Base-by-base conservation (phyloP, 2,797 vertebrate species). In the Mormyrops attenuatus region DNA sequence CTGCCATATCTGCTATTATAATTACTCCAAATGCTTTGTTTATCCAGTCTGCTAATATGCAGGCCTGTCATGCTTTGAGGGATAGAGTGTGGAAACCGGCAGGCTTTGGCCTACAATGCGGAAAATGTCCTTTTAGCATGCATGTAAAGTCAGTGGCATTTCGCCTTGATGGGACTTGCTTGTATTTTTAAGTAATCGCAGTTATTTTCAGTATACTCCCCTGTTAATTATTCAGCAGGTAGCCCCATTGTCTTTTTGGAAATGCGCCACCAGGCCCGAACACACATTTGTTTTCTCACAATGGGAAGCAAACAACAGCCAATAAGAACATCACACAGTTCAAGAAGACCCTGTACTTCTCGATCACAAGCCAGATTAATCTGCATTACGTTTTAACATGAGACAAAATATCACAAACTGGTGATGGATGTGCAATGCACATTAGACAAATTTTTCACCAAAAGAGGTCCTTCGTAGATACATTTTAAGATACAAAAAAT, bases 111-210 rank as follows among this genome's bases (percentile, higher is more conserved):
- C 77, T 50, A 30, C 47, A 50, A 50, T 9, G 47, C 20, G 2
- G 47, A 85, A 85, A 49, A 85, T 20, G 82, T 50, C 82, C 47
- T 85, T 85, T 85, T 85, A 50, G 9, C 9, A 26, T 52, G 82
- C 82, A 52, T 50, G 11, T 85, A 85, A 85, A 85, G 82, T 85
- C 82, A 50, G 4, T 50, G 50, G 49, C 66, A 30, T 53, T 77
- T 88, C 47, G 20, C 17, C 41, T 5, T 52, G 47, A 85, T 60
- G 50, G 73, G 17, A n/a, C 20, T 30, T 73, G 88, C 20, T 82
- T 84, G 34, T 60, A 60, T 60, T 89, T 69, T 52, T 89, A 82
- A 89, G 88, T 84, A 57, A 89, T 60, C 11, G 38, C 88, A 84
- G 52, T 89, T 89, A 89, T 89, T 85, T 89, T 15, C 52, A 84